These are phyloP conservation scores for Xyrauchen texanus DNA, from an alignment of 2,113 vertebrate species.

Conservation along the genomic window DNA sequence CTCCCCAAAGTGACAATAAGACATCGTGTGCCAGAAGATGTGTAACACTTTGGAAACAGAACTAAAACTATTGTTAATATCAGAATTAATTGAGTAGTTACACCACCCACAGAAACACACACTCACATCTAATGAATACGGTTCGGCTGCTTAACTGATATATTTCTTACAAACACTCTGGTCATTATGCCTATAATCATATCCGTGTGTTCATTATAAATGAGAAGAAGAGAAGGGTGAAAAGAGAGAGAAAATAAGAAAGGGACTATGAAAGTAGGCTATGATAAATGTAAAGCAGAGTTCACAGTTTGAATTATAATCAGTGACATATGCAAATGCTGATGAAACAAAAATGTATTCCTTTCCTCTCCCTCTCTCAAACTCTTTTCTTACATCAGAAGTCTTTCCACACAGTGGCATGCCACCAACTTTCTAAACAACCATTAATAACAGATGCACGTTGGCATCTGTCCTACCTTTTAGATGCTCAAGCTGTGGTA, in stretches of 20 bases:
- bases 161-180: neutral
- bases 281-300: constrained; percentile 20
- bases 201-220: neutral
- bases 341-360: neutral
- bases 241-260: neutral
- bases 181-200: neutral
- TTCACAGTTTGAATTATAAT: constrained; percentile 21
- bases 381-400: constrained; percentile 6
- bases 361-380: constrained; percentile 13
- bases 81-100: neutral
- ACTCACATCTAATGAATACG: neutral
- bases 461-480: constrained; percentile 7
- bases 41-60: constrained; percentile 8
- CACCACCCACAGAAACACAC: neutral
- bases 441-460: constrained; percentile 22
- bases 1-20: constrained; percentile 1
- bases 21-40: constrained; percentile 9
- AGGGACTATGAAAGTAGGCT: too few relatives aligned
- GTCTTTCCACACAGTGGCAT: constrained; percentile 35
- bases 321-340: constrained; percentile 21
- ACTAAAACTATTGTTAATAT: neutral
- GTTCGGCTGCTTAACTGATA: neutral
- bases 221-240: neutral
- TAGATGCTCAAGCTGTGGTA: constrained; percentile 7
- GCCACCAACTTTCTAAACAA: constrained; percentile 24